These are phyloP conservation scores for Lacanobia oleracea DNA, from an alignment of 2,888 invertebrate genomes.

Conservation along the genomic window DNA sequence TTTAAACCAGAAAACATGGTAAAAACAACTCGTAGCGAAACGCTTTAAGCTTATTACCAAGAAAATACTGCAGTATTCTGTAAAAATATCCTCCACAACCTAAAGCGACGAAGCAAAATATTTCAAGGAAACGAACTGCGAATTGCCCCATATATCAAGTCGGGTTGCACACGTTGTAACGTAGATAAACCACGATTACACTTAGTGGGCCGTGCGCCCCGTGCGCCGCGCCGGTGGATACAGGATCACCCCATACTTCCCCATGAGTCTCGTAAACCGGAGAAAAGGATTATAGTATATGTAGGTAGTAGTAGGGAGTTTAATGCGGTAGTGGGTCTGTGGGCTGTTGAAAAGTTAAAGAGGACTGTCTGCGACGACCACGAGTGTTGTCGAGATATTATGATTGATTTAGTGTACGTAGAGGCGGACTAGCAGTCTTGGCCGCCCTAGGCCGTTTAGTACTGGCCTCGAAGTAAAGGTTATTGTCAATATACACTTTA, in stretches of 20 bases:
- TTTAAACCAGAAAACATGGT: neutral
- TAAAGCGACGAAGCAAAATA: constrained; percentile 43
- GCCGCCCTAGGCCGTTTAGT: no score
- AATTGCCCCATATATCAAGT: constrained; percentile 48
- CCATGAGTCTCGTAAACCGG: constrained; percentile 43
- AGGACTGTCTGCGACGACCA: neutral
- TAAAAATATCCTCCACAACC: constrained; percentile 32
- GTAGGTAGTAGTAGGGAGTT: constrained; percentile 18
- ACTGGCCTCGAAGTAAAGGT: no score
- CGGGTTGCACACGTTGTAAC: constrained; percentile 40
- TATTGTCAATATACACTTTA: no score
- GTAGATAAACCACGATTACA: constrained; percentile 61
- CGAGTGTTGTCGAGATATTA: neutral
- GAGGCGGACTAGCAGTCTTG: no score
- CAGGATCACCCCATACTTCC: constrained; percentile 34
- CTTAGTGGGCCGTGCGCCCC: constrained; percentile 40
- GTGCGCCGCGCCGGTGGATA: constrained; percentile 23
- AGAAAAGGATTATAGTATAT: constrained; percentile 37
- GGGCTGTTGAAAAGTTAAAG: constrained; percentile 22
- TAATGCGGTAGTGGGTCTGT: constrained; percentile 11
- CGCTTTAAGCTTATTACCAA: constrained; percentile 13
- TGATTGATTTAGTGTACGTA: neutral
- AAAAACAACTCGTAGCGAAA: neutral
- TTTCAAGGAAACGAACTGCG: constrained; percentile 44
- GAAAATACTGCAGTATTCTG: constrained; percentile 16